These are phyloP conservation scores for Drosophila fulvimacula DNA, from an alignment of 2,888 invertebrate genomes.

Conservation along the genomic window DNA sequence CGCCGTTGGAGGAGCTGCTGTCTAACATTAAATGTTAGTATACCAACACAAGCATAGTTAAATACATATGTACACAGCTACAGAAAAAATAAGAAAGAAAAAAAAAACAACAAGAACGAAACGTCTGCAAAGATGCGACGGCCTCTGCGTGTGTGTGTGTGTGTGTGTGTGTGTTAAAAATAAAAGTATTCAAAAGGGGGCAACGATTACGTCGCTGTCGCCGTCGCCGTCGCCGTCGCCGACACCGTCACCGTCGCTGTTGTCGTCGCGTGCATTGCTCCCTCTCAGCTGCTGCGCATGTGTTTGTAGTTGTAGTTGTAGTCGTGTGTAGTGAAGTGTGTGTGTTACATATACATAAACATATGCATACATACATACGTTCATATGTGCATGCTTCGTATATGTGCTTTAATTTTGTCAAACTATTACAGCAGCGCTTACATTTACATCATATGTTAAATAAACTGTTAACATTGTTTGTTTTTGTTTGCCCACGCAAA, in stretches of 20 bases:
- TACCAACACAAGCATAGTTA: conserved; percentile 62
- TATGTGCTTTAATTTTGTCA: conserved; percentile 38
- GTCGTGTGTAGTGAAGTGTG: conserved; percentile 35
- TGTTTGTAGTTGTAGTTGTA: conserved; percentile 57
- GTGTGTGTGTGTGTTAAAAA: conserved; percentile 64
- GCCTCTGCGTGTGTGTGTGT: conserved; percentile 37
- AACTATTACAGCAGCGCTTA: conserved; percentile 74
- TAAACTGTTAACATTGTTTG: conserved; percentile 69
- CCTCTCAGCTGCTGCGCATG: conserved; percentile 77
- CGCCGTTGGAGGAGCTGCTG: conserved; percentile 58
- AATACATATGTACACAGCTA: conserved; percentile 25
- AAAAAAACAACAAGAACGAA: conserved; percentile 36
- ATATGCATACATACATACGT: conserved; percentile 2
- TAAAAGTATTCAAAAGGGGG: conserved; percentile 76
- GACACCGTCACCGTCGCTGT: conserved; percentile 54
- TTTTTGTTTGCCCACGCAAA: conserved; percentile 78
- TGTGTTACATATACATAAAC: conserved; percentile 10
- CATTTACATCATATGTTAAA: conserved; percentile 78
- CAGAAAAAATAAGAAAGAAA: conserved; percentile 9
- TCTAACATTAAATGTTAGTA: conserved; percentile 73
- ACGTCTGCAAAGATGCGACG: conserved; percentile 62
- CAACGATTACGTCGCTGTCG: conserved; percentile 68
- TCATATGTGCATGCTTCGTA: conserved; percentile 6
- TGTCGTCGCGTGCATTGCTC: conserved; percentile 72
- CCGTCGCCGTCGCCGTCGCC: conserved; percentile 62